Conservation (phyloP, 2,888 invertebrate genomes). For the Keiferia lycopersicella region DNA sequence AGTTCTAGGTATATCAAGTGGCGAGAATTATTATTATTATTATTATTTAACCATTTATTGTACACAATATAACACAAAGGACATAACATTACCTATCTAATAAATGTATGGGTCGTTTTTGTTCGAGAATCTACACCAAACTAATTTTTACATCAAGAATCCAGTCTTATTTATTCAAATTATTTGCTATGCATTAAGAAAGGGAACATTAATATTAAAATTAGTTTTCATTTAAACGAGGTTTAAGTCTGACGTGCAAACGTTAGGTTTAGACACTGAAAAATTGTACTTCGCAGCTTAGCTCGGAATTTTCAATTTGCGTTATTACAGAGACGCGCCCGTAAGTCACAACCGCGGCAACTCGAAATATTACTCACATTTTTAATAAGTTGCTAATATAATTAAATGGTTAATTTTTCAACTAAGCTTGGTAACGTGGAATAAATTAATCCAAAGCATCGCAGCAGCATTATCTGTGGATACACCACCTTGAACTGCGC, state of each 20-base stretch:
- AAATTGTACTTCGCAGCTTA: slow-evolving; percentile 49
- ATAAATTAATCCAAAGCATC: no score
- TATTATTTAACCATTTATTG: no score
- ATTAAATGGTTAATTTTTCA: no score
- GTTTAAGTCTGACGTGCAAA: slow-evolving; percentile 51
- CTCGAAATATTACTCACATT: not conserved
- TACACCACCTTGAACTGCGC: no score
- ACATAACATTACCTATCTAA: no score
- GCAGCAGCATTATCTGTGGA: no score
- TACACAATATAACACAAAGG: no score
- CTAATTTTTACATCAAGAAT: not conserved
- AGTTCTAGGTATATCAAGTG: no score
- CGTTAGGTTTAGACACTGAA: slow-evolving; percentile 59
- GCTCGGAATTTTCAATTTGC: slow-evolving; percentile 50
- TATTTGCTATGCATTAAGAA: slow-evolving; percentile 35
- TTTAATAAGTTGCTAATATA: not conserved
- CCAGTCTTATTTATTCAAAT: not conserved
- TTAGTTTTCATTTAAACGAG: slow-evolving; percentile 67
- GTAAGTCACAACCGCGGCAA: not conserved
- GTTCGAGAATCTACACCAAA: no score
- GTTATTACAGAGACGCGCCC: slow-evolving; percentile 13
- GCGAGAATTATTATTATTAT: no score
- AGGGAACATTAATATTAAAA: slow-evolving; percentile 65
- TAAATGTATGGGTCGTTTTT: no score
- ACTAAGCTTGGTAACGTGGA: no score